A percentile compares a stretch with the other conserved stretches of the same genome.
Conservation (phyloP, 2,797 vertebrate genomes). For the Vultur gryphus region DNA sequence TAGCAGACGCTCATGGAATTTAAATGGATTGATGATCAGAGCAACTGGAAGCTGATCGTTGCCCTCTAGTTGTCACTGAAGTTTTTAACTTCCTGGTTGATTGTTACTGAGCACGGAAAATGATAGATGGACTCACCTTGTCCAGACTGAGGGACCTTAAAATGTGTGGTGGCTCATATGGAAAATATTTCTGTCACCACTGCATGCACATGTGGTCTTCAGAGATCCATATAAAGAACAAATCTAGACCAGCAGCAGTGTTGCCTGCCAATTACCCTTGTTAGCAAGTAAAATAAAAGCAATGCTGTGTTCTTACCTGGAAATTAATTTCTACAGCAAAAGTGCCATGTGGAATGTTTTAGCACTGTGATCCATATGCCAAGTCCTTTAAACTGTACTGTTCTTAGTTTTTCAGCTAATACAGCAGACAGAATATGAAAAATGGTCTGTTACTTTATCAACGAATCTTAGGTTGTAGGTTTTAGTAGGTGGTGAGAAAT, state of each 20-base stretch:
- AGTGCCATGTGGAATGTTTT: slow-evolving; percentile 43
- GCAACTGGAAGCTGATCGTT: slow-evolving; percentile 33
- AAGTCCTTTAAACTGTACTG: background rate
- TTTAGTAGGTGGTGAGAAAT: background rate
- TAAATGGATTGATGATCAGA: background rate
- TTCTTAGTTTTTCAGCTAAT: slow-evolving; percentile 23
- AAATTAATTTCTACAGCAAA: slow-evolving; percentile 51
- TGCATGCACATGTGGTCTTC: slow-evolving; percentile 66
- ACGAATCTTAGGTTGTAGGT: background rate
- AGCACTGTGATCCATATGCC: slow-evolving; percentile 22
- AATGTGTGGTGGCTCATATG: slow-evolving; percentile 64
- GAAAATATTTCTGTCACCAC: slow-evolving; percentile 75
- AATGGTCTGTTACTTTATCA: background rate
- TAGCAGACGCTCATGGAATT: background rate
- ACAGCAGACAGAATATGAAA: background rate
- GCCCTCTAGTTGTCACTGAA: slow-evolving; percentile 58
- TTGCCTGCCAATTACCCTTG: slow-evolving; percentile 67
- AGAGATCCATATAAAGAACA: slow-evolving; percentile 64
- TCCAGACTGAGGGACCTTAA: slow-evolving; percentile 25
- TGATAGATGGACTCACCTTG: slow-evolving; percentile 46
- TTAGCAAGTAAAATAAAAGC: slow-evolving; percentile 66
- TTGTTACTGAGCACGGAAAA: slow-evolving; percentile 25
- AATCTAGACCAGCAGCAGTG: slow-evolving; percentile 42
- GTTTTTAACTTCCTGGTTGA: slow-evolving; percentile 33
- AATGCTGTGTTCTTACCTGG: slow-evolving; percentile 63